phyloP scores from a whole-genome alignment of 2,797 vertebrate genomes.

The Sciurus carolinensis region DNA sequence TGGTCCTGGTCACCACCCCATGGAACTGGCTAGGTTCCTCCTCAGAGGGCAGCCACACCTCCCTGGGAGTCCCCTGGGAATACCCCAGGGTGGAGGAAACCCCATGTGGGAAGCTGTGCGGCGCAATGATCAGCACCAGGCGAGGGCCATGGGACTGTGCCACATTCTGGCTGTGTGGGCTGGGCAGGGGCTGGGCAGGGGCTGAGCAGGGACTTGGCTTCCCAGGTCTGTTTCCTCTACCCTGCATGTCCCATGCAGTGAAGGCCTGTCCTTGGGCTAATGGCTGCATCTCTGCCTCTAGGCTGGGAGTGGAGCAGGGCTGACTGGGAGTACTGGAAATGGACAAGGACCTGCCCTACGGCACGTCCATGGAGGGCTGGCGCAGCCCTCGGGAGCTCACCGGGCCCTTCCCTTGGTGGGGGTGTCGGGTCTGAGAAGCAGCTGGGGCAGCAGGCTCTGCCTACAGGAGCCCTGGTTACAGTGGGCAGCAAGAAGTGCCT shows the following conservation, averaged over 20 bases:
- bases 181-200: too few species aligned
- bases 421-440: too few species aligned
- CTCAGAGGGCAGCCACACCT: background rate
- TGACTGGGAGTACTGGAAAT: too few species aligned
- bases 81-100: background rate
- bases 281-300: background rate
- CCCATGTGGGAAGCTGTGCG: background rate
- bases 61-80: background rate
- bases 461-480: too few species aligned
- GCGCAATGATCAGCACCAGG: background rate
- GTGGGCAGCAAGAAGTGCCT: too few species aligned
- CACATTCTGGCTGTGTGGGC: background rate
- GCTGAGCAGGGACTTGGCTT: too few species aligned
- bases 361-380: too few species aligned
- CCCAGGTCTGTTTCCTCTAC: background rate
- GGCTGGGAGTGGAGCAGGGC: background rate
- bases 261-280: background rate
- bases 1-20: background rate
- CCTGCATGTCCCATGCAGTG: background rate
- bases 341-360: too few species aligned
- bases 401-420: too few species aligned
- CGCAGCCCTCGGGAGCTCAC: too few species aligned
- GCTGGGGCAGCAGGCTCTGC: too few species aligned
- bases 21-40: background rate
- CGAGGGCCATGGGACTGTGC: background rate